phyloP scores from a whole-genome alignment of 2,797 vertebrate species.

The Astyanax mexicanus region DNA sequence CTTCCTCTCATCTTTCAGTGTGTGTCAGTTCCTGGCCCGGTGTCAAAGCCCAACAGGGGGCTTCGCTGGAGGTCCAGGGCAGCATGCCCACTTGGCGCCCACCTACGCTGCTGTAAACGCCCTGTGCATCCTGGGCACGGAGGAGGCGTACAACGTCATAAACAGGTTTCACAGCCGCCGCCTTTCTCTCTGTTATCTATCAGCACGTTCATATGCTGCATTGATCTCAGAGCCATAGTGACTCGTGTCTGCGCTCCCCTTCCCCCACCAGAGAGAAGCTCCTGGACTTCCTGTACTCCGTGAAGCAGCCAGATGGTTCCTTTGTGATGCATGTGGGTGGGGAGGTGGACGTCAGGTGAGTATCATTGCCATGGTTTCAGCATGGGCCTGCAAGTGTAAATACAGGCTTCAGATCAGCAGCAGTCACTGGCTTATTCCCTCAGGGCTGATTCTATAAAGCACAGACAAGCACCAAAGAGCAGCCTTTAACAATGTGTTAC shows the following conservation, averaged over 20 bases:
- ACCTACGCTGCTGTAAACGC: slow-evolving; percentile 94
- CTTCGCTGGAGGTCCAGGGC: slow-evolving; percentile 91
- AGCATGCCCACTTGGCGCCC: slow-evolving; percentile 94
- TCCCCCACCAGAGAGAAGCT: slow-evolving; percentile 87
- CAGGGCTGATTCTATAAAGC: background rate
- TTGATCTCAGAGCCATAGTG: slow-evolving; percentile 27
- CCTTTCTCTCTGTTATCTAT: background rate
- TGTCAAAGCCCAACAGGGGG: slow-evolving; percentile 92
- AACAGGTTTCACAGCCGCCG: slow-evolving; percentile 82
- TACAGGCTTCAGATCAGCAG: background rate
- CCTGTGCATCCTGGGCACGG: slow-evolving; percentile 93
- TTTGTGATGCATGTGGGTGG: slow-evolving; percentile 96
- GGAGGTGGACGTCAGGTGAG: slow-evolving; percentile 96
- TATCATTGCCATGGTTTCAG: slow-evolving; percentile 45
- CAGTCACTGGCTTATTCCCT: slow-evolving; percentile 2
- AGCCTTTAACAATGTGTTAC: slow-evolving; percentile 21
- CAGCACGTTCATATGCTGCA: background rate
- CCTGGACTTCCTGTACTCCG: slow-evolving; percentile 86
- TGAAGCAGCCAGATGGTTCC: slow-evolving; percentile 94
- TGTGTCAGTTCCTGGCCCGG: slow-evolving; percentile 89
- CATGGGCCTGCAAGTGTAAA: slow-evolving; percentile 9
- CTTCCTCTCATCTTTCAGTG: slow-evolving; percentile 68
- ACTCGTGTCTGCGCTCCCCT: background rate
- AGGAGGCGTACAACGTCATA: slow-evolving; percentile 90
- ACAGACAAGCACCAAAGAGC: background rate